Conservation (phyloP, 2,797 vertebrate species). For the Esox lucius region DNA sequence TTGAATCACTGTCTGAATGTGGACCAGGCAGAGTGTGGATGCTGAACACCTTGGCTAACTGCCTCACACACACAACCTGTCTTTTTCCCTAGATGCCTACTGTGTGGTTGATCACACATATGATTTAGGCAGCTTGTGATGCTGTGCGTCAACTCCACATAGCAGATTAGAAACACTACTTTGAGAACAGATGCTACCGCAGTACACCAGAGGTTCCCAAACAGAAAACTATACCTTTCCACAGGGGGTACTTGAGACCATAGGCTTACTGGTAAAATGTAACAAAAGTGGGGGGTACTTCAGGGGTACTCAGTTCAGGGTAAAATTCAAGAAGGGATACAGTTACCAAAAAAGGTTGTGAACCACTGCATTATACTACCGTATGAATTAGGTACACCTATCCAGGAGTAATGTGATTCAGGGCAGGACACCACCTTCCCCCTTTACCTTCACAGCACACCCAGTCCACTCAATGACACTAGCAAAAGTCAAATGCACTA, state of each 20-base stretch:
- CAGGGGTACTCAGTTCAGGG: too few relatives aligned
- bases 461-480: too few relatives aligned
- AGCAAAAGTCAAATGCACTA: too few relatives aligned
- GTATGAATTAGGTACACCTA: not conserved
- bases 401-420: not conserved
- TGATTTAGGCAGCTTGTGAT: not conserved
- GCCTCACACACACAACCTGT: not conserved
- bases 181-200: not conserved
- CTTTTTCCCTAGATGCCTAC: not conserved
- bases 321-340: too few relatives aligned
- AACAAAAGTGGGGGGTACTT: too few relatives aligned
- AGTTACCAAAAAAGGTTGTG: too few relatives aligned
- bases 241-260: too few relatives aligned
- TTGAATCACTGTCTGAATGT: slow-evolving; percentile 2
- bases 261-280: too few relatives aligned
- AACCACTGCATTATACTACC: not conserved
- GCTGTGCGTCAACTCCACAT: not conserved
- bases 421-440: not conserved
- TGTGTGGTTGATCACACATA: not conserved
- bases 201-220: not conserved
- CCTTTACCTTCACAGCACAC: too few relatives aligned
- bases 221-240: too few relatives aligned
- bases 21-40: not conserved
- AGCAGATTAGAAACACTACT: not conserved
- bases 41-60: not conserved